Evolutionary conservation across 1,140 invertebrate genomes (phyloP).

Genomic region (Bombus fervidus): DNA sequence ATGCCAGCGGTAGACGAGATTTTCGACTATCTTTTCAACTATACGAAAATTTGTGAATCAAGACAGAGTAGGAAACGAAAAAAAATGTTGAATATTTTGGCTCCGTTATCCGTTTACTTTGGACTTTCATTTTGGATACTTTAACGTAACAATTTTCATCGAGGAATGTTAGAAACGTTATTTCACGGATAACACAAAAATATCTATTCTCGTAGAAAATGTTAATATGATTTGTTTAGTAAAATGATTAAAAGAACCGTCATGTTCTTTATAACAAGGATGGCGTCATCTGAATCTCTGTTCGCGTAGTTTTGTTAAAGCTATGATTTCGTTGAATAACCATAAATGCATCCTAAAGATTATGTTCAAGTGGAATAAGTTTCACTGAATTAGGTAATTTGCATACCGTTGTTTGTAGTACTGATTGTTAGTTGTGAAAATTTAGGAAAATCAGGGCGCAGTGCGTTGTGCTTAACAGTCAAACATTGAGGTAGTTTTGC

Average conservation of each 20-base stretch:
- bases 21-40: conserved; percentile 43
- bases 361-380: conserved; percentile 17
- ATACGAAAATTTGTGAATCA: conserved; percentile 16
- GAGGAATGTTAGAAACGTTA: not conserved
- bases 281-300: conserved; percentile 60
- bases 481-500: conserved; percentile 56
- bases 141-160: not conserved
- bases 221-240: conserved; percentile 30
- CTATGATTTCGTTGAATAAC: conserved; percentile 6
- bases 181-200: not conserved
- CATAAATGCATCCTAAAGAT: not conserved
- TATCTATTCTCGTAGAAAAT: not conserved
- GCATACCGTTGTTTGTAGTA: conserved; percentile 4
- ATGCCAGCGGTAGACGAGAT: conserved; percentile 53
- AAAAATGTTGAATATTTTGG: conserved; percentile 40
- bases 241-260: conserved; percentile 44
- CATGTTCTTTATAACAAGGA: conserved; percentile 55
- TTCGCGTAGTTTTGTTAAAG: conserved; percentile 40
- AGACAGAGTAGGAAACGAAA: conserved; percentile 26
- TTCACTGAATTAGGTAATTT: conserved; percentile 10
- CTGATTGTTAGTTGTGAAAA: conserved; percentile 11
- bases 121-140: conserved; percentile 13
- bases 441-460: conserved; percentile 39
- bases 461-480: conserved; percentile 56
- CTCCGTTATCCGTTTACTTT: not conserved